Base-by-base conservation (phyloP, 2,113 vertebrate genomes). In the Synchiropus splendidus region DNA sequence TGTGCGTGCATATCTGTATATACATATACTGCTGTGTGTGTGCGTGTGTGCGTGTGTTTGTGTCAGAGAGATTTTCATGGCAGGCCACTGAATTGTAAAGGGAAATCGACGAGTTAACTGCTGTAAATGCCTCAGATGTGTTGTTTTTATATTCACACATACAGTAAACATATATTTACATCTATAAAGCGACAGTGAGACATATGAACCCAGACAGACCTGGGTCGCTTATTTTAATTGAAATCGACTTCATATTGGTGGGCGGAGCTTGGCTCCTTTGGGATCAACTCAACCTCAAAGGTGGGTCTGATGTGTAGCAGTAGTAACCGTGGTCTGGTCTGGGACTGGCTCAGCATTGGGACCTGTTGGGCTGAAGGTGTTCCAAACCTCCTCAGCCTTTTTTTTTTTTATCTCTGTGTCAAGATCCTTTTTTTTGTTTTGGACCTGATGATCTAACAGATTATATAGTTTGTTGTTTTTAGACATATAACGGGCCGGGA, bases 111-210 rank as follows among this genome's bases (percentile, higher is more conserved):
- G 79, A 74, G 83, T 88, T 86, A 72, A 80, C 89, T 91, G 89
- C 90, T 98, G 91, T 92, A 93, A 92, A 95, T 92, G 89, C 89
- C 89, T 94, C 90, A 86, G 86, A 86, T 80, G 65, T 79, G 53
- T 76, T 78, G 66, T 78, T 81, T 83, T 81, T 83, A 80, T 86
- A 79, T 75, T 67, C 65, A 79, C 74, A 80, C 79, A 79, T 70
- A 83, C 77, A 79, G 66, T 68, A 73, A 76, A 60, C 69, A 66
- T 81, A 85, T 85, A 85, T 82, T 80, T 80, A 78, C 77, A 79
- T 77, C 76, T 75, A 80, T 82, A 78, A 71, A 80, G 63, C 69
- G 73, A 70, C 72, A 76, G 81, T 77, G 65, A 79, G 58, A 72
- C 77, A 70, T 76, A 75, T 67, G 48, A 75, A 63, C 64, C 55